These are phyloP conservation scores for Siphamia tubifer DNA, from an alignment of 2,113 vertebrate species.

Conservation along the genomic window DNA sequence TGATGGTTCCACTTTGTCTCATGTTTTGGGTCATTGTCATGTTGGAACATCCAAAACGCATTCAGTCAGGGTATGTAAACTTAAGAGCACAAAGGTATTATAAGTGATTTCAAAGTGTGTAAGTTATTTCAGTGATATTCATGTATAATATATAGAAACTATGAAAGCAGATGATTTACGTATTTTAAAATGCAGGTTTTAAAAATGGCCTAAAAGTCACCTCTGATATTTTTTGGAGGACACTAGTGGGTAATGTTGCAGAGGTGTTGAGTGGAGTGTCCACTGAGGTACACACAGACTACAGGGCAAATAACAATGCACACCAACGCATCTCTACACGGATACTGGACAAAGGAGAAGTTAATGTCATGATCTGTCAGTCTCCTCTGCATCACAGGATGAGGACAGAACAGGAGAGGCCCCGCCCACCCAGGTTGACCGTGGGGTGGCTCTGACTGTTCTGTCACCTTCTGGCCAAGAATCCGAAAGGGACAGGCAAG, in stretches of 20 bases:
- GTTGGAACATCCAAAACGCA: too few relatives aligned
- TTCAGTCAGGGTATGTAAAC: too few relatives aligned
- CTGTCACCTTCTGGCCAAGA: slow-evolving; percentile 16
- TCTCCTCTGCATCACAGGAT: slow-evolving; percentile 17
- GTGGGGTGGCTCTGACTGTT: slow-evolving; percentile 14
- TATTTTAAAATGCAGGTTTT: too few relatives aligned
- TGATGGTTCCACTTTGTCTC: too few relatives aligned
- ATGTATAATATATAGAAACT: too few relatives aligned
- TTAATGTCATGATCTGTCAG: slow-evolving; percentile 31
- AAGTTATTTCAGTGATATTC: too few relatives aligned
- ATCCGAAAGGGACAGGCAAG: slow-evolving; percentile 16
- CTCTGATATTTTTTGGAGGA: neutral
- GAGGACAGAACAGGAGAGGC: neutral
- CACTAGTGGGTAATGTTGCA: neutral
- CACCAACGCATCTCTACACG: neutral
- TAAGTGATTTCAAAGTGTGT: too few relatives aligned
- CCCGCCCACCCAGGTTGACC: neutral
- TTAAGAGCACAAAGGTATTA: too few relatives aligned
- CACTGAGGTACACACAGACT: neutral
- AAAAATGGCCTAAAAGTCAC: neutral
- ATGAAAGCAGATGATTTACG: too few relatives aligned
- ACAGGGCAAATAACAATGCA: neutral
- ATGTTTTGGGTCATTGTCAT: too few relatives aligned
- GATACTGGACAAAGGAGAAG: slow-evolving; percentile 13
- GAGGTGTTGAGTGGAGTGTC: neutral